Evolutionary conservation across 92 coral and sea anemone genomes (phyloP), one percentile per base, ranked within the genome.

Genomic region (Scolanthus callimorphus): DNA sequence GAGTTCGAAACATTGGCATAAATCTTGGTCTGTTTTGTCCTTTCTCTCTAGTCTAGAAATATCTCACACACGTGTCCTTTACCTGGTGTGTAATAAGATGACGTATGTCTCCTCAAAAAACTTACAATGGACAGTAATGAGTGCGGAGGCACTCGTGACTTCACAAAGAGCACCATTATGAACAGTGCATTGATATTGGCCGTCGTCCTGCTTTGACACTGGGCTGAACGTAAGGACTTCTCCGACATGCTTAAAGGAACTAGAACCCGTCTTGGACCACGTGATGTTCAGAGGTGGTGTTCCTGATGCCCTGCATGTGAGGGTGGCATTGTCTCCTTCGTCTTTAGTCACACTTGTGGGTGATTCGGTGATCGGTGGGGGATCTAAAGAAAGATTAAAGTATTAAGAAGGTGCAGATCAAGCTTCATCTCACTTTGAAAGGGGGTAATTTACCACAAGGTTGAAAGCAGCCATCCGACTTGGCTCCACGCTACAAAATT

Each of bases 241-340:
- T 15, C 41, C 41, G 8, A 6, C 41, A 34, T 34, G 15, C 8
- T 34, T 6, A 15, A 34, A 34, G 8, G 41, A 34, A 15, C 41
- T 34, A n/a, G n/a, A n/a, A 15, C 57, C 83, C 59, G 11, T 19
- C 44, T 17, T 19, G 9, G 49, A 34, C 65, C 65, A 59, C 1
- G 3, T 34, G 9, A 39, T 29, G 25, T 9, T 59, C 1, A 34
- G 51, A 23, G 71, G 60, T 11, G 49, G n/a, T 15, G 58, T 65
- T 13, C 71, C 71, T 1, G 59, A 29, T 12, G 27, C 71, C 25
- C 37, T 52, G 28, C 60, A 51, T 9, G 20, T 11, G 3, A 65
- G 58, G n/a, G 19, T 31, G 9, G 52, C 17, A 17, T 20, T 37
- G 30, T 25, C 17, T 8, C 71, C 71, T 13, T 38, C 51, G 51